Evolutionary conservation across 2,797 vertebrate genomes (phyloP).

Genomic region (Myoxocephalus aenaeus): DNA sequence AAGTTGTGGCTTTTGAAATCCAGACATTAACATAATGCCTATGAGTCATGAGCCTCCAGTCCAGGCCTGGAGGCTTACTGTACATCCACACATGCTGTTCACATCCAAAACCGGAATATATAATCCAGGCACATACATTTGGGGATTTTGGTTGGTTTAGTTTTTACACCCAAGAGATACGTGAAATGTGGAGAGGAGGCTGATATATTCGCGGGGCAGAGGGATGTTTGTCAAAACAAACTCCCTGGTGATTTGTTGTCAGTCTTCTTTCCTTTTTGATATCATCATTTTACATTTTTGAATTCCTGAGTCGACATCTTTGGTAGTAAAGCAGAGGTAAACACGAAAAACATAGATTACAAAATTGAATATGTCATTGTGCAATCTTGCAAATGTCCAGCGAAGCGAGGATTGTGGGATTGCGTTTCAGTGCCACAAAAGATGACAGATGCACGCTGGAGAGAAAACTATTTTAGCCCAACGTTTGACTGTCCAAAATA

Average conservation of each 20-base stretch:
- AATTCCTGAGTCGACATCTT: background rate
- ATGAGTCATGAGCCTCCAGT: background rate
- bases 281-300: background rate
- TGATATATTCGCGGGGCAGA: slow-evolving; percentile 1
- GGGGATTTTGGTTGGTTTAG: slow-evolving; percentile 5
- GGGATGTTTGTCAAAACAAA: slow-evolving; percentile 30
- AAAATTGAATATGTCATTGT: background rate
- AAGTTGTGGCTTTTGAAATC: slow-evolving; percentile 5
- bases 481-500: slow-evolving; percentile 26
- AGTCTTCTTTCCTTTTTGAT: background rate
- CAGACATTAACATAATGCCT: slow-evolving; percentile 48
- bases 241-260: slow-evolving; percentile 12
- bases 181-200: background rate
- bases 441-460: slow-evolving; percentile 26
- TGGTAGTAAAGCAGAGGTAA: background rate
- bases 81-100: slow-evolving; percentile 5
- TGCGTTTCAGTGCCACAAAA: background rate
- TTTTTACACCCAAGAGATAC: slow-evolving; percentile 17
- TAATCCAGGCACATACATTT: slow-evolving; percentile 18
- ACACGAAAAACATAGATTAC: background rate
- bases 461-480: slow-evolving; percentile 29
- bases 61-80: background rate
- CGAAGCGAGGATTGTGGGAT: background rate
- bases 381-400: background rate
- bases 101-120: slow-evolving; percentile 17